A percentile compares a stretch with the other conserved stretches of the same genome.
Conservation (phyloP, 2,888 invertebrate species). For the Penaeus monodon region DNA sequence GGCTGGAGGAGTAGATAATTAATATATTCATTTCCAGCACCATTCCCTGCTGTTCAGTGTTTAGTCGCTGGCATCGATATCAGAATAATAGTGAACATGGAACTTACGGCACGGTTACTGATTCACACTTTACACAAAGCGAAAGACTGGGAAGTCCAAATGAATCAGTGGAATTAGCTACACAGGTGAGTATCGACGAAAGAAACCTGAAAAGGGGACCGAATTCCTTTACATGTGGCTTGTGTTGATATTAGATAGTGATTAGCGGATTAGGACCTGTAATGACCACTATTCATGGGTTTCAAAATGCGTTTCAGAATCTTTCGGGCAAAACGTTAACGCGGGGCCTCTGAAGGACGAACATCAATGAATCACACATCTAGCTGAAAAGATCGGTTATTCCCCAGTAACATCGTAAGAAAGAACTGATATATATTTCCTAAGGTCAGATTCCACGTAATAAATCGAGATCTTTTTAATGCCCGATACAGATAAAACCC, state of each 20-base stretch:
- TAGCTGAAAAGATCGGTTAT: conserved; percentile 40
- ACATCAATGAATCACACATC: conserved; percentile 36
- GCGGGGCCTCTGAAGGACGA: conserved; percentile 34
- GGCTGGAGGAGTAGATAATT: too few relatives aligned
- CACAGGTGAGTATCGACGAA: conserved; percentile 33
- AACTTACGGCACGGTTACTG: neutral
- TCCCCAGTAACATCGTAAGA: conserved; percentile 16
- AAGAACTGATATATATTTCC: conserved; percentile 20
- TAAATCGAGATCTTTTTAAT: too few relatives aligned
- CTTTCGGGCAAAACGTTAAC: conserved; percentile 23
- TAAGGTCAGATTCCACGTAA: too few relatives aligned
- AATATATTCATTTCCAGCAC: too few relatives aligned
- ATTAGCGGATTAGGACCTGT: conserved; percentile 60
- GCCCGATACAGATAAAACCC: neutral
- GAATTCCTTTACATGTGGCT: conserved; percentile 59
- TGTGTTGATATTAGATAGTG: conserved; percentile 60
- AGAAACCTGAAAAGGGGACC: conserved; percentile 42
- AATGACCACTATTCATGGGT: conserved; percentile 58
- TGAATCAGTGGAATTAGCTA: conserved; percentile 47
- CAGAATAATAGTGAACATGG: neutral
- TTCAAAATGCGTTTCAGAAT: conserved; percentile 45
- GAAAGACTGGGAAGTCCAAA: neutral
- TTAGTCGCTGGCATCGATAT: too few relatives aligned
- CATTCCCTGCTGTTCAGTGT: too few relatives aligned
- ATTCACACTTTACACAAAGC: conserved; percentile 4